phyloP scores from a whole-genome alignment of 2,113 vertebrate genomes.

The Centropristis striata region DNA sequence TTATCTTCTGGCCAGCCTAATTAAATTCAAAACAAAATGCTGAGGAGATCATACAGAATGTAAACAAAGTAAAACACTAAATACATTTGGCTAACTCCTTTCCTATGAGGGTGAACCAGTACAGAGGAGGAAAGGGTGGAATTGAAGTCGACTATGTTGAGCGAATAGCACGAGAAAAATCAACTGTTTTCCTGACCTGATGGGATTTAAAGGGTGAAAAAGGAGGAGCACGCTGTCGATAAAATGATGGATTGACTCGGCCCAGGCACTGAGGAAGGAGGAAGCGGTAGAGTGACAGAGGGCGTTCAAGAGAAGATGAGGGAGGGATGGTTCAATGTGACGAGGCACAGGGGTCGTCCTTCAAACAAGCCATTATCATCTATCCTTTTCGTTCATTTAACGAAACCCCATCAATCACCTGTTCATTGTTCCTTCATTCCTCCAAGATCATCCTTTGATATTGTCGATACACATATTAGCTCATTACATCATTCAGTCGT shows the following conservation, averaged over 20 bases:
- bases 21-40: slow-evolving; percentile 12
- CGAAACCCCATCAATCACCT: background rate
- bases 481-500: slow-evolving; percentile 28
- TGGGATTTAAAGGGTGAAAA: slow-evolving; percentile 21
- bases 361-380: slow-evolving; percentile 31
- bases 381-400: slow-evolving; percentile 5
- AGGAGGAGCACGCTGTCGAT: slow-evolving; percentile 33
- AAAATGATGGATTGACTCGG: slow-evolving; percentile 48
- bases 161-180: slow-evolving; percentile 17
- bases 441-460: slow-evolving; percentile 1
- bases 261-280: slow-evolving; percentile 64
- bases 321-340: slow-evolving; percentile 35
- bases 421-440: slow-evolving; percentile 1
- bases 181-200: slow-evolving; percentile 33
- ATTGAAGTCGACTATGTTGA: background rate
- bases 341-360: slow-evolving; percentile 48
- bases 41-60: slow-evolving; percentile 22
- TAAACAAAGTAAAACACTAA: slow-evolving; percentile 63
- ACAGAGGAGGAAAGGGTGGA: background rate
- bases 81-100: slow-evolving; percentile 48
- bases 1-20: slow-evolving; percentile 6
- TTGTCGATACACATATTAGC: background rate
- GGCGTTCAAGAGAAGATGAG: background rate
- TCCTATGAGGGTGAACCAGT: background rate
- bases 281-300: slow-evolving; percentile 17